Percentiles rank a stretch among this genome's conserved stretches.
Conservation (phyloP, 1,140 invertebrate genomes). For the Acyrthosiphon pisum region DNA sequence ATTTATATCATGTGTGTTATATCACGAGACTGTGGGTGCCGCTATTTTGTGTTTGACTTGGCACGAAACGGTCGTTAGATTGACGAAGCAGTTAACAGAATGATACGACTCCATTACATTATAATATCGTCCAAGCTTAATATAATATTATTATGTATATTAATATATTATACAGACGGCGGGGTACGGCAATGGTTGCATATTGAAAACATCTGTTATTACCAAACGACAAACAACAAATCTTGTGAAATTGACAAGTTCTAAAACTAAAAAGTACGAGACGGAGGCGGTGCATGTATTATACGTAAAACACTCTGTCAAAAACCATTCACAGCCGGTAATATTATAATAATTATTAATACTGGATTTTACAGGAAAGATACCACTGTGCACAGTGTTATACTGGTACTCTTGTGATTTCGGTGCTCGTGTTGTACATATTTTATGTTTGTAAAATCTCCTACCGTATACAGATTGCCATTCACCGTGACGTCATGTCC, state of each 20-base stretch:
- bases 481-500: too few species aligned
- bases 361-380: neutral
- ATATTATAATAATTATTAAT: neutral
- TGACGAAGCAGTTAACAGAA: neutral
- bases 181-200: neutral
- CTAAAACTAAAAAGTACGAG: neutral
- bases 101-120: constrained; percentile 3
- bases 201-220: neutral
- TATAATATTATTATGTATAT: neutral
- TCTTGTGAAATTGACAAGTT: neutral
- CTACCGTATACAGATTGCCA: neutral
- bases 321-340: neutral
- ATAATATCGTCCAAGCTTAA: neutral
- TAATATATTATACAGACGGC: neutral
- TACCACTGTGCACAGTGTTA: too few species aligned
- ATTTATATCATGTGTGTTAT: neutral
- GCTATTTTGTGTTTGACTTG: neutral
- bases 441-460: neutral
- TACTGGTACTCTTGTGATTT: neutral
- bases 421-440: neutral
- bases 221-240: neutral
- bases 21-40: neutral
- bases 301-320: neutral
- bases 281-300: neutral
- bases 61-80: neutral